Evolutionary conservation across 2,888 invertebrate genomes (phyloP).

Genomic region (Hermaeophaga mercurialis): DNA sequence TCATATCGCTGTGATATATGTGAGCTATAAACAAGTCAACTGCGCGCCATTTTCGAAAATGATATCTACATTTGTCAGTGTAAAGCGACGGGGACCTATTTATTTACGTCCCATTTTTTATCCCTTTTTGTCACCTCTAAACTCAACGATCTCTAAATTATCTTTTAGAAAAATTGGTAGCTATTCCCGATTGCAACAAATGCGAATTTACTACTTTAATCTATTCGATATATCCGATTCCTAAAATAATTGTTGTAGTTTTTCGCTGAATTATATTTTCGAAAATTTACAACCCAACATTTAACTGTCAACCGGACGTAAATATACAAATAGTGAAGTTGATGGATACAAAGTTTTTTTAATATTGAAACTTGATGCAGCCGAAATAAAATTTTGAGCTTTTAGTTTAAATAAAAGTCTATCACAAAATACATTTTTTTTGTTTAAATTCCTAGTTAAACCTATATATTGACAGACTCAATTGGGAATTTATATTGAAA

Average conservation of each 20-base stretch:
- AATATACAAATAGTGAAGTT: not conserved
- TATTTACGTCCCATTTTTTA: not conserved
- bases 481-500: no score
- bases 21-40: not conserved
- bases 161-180: constrained; percentile 2
- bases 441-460: no score
- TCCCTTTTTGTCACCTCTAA: not conserved
- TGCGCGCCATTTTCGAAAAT: not conserved
- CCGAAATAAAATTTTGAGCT: no score
- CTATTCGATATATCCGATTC: constrained; percentile 2
- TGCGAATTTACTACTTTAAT: constrained; percentile 1
- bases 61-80: not conserved
- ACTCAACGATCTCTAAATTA: not conserved
- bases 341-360: not conserved
- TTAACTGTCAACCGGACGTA: not conserved
- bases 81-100: not conserved
- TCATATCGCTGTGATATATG: not conserved
- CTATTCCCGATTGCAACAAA: not conserved
- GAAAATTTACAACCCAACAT: constrained; percentile 18
- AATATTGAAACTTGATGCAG: no score
- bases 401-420: no score
- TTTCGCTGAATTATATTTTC: constrained; percentile 14
- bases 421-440: no score
- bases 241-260: constrained; percentile 19
- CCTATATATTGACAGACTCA: no score